Base-by-base conservation (phyloP, 2,797 vertebrate genomes). In the Helicolenus hilgendorfi region DNA sequence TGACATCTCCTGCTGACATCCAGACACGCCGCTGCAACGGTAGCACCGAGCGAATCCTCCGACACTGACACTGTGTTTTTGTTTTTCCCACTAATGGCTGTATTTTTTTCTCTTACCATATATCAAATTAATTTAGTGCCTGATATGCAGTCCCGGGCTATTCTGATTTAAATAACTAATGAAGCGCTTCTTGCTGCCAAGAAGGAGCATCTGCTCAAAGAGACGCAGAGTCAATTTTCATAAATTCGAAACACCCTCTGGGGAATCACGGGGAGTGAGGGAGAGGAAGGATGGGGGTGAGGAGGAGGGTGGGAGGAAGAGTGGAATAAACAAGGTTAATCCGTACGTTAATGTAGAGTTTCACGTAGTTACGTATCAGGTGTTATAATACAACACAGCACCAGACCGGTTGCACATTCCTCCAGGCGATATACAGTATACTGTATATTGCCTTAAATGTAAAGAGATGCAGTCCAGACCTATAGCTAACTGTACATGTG, bases 81-180 rank as follows among this genome's bases (percentile, higher is more conserved):
- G 83, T 92, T 90, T 93, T 86, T 58, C 33, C 62, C 89, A 86
- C 87, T 86, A 89, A 93, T 91, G 79, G 69, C 79, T 89, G 85
- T 80, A 86, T 90, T 95, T 91, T 41, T 55, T 91, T 88, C 78
- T 89, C 78, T 81, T 70, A 71, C 88, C 82, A 87, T 93, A 89
- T 72, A 94, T 92, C 89, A 93, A 87, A 96, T 94, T 91, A 92
- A 94, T 96, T 88, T 93, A 89, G 89, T 69, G 89, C 77, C 90
- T 91, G 85, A 91, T 94, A 88, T 86, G 89, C 85, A 90, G 84
- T 92, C 82, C 77, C 63, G 1, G 89, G 91, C 89, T 84, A 90
- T 88, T 94, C 92, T 91, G 91, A 94, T 96, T 96, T 95, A 94
- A 96, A 96, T 96, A 94, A 94, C 93, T 94, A 96, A 95, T 96